Evolutionary conservation across 2,888 invertebrate genomes (phyloP).

Genomic region (Margaritifera margaritifera): DNA sequence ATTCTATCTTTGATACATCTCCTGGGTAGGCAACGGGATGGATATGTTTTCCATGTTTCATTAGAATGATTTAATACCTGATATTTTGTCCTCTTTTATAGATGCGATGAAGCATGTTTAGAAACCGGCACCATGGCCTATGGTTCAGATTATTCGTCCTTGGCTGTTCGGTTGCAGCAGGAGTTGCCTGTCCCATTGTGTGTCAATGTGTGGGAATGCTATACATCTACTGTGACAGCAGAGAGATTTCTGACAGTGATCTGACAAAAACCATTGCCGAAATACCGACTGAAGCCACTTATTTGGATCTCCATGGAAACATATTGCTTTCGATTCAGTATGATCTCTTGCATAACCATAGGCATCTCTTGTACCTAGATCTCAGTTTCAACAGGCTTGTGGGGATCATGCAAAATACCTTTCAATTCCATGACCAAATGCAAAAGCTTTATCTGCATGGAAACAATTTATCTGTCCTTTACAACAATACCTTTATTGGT

Average conservation of each 20-base stretch:
- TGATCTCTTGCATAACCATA: constrained; percentile 33
- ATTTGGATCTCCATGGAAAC: constrained; percentile 53
- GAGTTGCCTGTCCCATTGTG: constrained; percentile 44
- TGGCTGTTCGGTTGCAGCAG: constrained; percentile 18
- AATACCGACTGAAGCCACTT: constrained; percentile 43
- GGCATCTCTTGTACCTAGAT: constrained; percentile 36
- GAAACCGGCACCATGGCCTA: constrained; percentile 11
- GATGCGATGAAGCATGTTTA: constrained; percentile 30
- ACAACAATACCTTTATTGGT: constrained; percentile 34
- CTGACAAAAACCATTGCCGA: constrained; percentile 25
- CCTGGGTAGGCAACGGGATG: no score
- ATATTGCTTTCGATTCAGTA: constrained; percentile 25
- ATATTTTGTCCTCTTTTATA: constrained; percentile 6
- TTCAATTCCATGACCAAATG: constrained; percentile 31
- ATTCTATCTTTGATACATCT: no score
- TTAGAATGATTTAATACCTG: no score
- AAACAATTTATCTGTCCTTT: constrained; percentile 29
- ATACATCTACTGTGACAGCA: constrained; percentile 53
- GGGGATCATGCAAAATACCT: constrained; percentile 24
- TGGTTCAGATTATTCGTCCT: constrained; percentile 15
- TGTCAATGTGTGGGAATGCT: constrained; percentile 47
- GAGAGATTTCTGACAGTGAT: constrained; percentile 30
- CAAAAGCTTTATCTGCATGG: constrained; percentile 40
- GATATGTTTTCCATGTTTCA: no score
- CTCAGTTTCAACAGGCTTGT: constrained; percentile 38